Conservation (phyloP, 2,888 invertebrate species). For the Brachyopa scutellaris region DNA sequence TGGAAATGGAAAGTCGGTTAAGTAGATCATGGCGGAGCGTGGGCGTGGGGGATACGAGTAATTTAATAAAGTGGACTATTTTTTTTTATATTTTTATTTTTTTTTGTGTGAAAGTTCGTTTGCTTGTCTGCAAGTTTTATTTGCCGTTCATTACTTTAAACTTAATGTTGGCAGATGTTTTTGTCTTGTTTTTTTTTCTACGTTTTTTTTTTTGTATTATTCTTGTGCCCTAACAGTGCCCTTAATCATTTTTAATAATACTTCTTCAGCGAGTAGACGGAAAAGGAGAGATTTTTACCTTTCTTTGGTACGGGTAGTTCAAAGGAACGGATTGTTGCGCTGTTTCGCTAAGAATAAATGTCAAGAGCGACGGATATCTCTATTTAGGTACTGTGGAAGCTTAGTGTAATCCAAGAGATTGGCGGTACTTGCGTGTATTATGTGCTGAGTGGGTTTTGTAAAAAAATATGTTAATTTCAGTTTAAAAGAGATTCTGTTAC, state of each 20-base stretch:
- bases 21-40: slow-evolving; percentile 16
- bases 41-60: too few species aligned
- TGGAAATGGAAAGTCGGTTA: slow-evolving; percentile 53
- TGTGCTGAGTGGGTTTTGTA: too few species aligned
- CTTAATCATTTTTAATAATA: slow-evolving; percentile 38
- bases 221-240: slow-evolving; percentile 3
- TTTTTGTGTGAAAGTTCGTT: slow-evolving; percentile 10
- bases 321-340: slow-evolving; percentile 5
- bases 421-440: too few species aligned
- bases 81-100: slow-evolving; percentile 9
- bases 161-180: slow-evolving; percentile 24
- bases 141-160: slow-evolving; percentile 48
- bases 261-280: slow-evolving; percentile 8
- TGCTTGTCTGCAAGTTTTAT: slow-evolving; percentile 22
- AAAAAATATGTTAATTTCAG: too few species aligned
- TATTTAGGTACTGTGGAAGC: too few species aligned
- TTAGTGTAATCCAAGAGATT: neutral
- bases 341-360: slow-evolving; percentile 1
- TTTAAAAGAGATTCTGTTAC: too few species aligned
- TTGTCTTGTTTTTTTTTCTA: neutral
- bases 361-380: slow-evolving; percentile 7
- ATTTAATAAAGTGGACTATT: slow-evolving; percentile 41
- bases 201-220: slow-evolving; percentile 9
- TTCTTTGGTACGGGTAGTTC: slow-evolving; percentile 8
- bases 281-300: neutral